Conservation (phyloP, 1,140 invertebrate genomes). For the Aphelenchoides fujianensis region DNA sequence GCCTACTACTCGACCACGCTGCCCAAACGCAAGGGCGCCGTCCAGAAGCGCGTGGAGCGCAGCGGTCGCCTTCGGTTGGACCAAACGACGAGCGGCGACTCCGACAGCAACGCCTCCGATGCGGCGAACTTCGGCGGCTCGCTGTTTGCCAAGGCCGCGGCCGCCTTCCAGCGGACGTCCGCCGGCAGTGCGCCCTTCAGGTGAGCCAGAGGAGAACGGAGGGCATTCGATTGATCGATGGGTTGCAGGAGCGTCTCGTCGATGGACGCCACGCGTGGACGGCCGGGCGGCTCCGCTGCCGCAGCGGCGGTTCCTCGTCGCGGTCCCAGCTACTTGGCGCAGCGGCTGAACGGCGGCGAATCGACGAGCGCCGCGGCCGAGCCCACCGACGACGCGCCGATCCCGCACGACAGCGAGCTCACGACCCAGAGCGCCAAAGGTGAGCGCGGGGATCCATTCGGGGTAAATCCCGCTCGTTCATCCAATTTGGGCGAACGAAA, state of each 20-base stretch:
- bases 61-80: constrained; percentile 17
- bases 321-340: neutral
- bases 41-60: constrained; percentile 41
- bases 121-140: neutral
- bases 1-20: constrained; percentile 41
- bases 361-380: neutral
- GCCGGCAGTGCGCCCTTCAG: constrained; percentile 6
- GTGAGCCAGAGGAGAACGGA: constrained; percentile 1
- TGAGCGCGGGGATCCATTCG: neutral
- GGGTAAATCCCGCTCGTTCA: too few relatives aligned
- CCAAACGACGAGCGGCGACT: constrained; percentile 37
- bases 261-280: neutral
- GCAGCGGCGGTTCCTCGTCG: neutral
- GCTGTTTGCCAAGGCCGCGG: neutral
- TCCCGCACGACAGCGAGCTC: neutral
- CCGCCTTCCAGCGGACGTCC: constrained; percentile 1
- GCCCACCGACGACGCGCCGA: neutral
- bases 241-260: constrained; percentile 1
- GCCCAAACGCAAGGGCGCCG: constrained; percentile 42
- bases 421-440: neutral
- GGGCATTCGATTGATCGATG: neutral
- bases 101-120: constrained; percentile 26
- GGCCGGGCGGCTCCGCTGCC: neutral
- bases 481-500: too few relatives aligned
- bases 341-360: neutral